These are phyloP conservation scores for Drosophila parthenogenetica DNA, from an alignment of 2,888 invertebrate genomes.

Conservation along the genomic window DNA sequence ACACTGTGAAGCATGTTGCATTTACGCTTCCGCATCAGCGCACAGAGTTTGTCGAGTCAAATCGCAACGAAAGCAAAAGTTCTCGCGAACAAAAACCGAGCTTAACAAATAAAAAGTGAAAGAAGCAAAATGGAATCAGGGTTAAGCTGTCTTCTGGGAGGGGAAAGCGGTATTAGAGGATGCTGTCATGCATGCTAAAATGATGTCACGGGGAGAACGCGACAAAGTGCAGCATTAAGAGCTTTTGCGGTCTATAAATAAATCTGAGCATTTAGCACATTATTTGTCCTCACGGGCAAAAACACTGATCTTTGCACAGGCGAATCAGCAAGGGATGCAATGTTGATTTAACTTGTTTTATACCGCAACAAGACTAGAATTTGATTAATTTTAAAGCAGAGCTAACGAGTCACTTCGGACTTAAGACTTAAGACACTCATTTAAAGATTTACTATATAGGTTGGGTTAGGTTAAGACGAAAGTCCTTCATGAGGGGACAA, in stretches of 20 bases:
- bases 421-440: no score
- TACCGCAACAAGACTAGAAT: no score
- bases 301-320: no score
- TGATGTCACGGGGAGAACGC: conserved; percentile 51
- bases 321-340: no score
- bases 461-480: no score
- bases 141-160: neutral
- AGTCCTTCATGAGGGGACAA: no score
- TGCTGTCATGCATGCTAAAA: conserved; percentile 57
- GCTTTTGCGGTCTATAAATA: conserved; percentile 19
- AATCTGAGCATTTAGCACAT: conserved; percentile 5
- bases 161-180: conserved; percentile 8
- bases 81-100: conserved; percentile 30
- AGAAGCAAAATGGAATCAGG: neutral
- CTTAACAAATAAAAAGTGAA: conserved; percentile 56
- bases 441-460: no score
- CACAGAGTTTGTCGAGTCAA: conserved; percentile 38
- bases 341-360: no score
- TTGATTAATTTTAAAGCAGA: no score
- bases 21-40: conserved; percentile 63
- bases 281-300: no score
- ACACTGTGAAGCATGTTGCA: conserved; percentile 23
- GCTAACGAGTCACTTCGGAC: no score
- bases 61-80: conserved; percentile 34
- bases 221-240: conserved; percentile 40